These are phyloP conservation scores for Cranoglanis bouderius DNA, from an alignment of 2,113 vertebrate species.

Conservation along the genomic window DNA sequence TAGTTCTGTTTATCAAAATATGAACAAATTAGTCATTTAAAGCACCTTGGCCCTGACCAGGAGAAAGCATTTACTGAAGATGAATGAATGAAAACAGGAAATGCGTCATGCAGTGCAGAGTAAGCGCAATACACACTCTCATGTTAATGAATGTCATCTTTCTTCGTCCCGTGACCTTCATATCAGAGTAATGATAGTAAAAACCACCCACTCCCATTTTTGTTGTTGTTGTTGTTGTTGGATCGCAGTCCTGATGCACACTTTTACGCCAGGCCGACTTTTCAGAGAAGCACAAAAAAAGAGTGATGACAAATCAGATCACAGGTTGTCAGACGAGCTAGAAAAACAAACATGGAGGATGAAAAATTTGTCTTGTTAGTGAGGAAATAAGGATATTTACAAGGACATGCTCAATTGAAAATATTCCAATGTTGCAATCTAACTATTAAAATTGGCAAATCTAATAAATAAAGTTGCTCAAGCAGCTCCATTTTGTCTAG, in stretches of 20 bases:
- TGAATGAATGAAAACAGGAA: conserved; percentile 1
- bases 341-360: neutral
- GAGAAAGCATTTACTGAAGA: neutral
- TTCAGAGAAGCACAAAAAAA: neutral
- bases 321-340: neutral
- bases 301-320: neutral
- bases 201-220: neutral
- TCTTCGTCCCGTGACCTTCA: neutral
- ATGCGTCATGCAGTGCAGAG: neutral
- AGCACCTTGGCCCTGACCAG: neutral
- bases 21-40: neutral
- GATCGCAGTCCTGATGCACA: neutral
- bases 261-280: neutral
- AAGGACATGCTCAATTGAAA: neutral
- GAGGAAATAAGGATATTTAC: neutral
- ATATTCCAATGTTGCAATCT: neutral
- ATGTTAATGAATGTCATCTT: neutral
- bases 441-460: neutral
- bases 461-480: neutral
- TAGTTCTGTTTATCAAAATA: neutral
- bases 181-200: neutral
- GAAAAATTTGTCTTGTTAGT: neutral
- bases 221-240: neutral
- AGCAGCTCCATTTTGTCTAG: neutral
- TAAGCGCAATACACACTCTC: neutral